These are phyloP conservation scores for Hirtodrosophila trivittata DNA, from an alignment of 2,888 invertebrate genomes.

Conservation along the genomic window DNA sequence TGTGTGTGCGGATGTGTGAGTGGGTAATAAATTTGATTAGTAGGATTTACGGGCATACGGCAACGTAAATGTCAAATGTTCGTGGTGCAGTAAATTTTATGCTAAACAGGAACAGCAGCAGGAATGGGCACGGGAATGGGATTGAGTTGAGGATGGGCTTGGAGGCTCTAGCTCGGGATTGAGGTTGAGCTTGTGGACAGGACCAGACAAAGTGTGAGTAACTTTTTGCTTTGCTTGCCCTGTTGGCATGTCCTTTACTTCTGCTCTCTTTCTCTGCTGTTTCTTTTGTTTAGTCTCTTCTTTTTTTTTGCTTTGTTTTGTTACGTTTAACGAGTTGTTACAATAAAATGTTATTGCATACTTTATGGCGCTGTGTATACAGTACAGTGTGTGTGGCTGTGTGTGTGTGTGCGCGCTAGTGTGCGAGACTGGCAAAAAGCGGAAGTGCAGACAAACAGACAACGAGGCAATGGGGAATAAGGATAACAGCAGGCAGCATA, in stretches of 20 bases:
- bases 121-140: slow-evolving; percentile 2
- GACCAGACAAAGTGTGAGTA: slow-evolving; percentile 20
- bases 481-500: slow-evolving; percentile 21
- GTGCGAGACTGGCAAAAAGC: too few relatives aligned
- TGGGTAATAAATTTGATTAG: slow-evolving; percentile 74
- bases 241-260: slow-evolving; percentile 21
- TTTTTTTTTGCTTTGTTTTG: slow-evolving; percentile 41
- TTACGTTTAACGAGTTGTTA: slow-evolving; percentile 74
- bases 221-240: slow-evolving; percentile 18
- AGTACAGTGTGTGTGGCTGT: slow-evolving; percentile 10
- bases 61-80: slow-evolving; percentile 72
- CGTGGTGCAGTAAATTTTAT: slow-evolving; percentile 77
- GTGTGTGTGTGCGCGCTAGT: slow-evolving; percentile 10
- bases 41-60: slow-evolving; percentile 71
- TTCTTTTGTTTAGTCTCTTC: slow-evolving; percentile 6
- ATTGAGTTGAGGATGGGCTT: slow-evolving; percentile 2
- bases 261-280: too few relatives aligned
- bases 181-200: slow-evolving; percentile 1
- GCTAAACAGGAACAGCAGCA: slow-evolving; percentile 57
- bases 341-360: slow-evolving; percentile 78
- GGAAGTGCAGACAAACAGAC: slow-evolving; percentile 54
- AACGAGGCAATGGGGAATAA: slow-evolving; percentile 22
- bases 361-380: slow-evolving; percentile 49
- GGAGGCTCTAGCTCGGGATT: slow-evolving; percentile 7
- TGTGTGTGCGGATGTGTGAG: slow-evolving; percentile 14